phyloP scores from a whole-genome alignment of 2,113 vertebrate genomes.

The Pimephales promelas region DNA sequence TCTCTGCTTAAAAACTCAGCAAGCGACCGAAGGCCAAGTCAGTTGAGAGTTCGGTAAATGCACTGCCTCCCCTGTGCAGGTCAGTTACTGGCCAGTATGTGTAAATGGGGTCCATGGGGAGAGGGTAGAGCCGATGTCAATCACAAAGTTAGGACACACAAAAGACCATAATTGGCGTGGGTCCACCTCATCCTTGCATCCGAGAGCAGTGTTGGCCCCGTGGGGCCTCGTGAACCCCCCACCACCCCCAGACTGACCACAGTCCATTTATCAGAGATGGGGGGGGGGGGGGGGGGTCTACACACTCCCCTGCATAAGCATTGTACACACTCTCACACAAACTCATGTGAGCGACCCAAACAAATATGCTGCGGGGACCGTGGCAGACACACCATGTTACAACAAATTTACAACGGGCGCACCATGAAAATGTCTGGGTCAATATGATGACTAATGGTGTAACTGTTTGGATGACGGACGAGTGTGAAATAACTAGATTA shows the following conservation, averaged over 20 bases:
- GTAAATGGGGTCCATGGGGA: constrained; percentile 84
- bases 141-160: constrained; percentile 79
- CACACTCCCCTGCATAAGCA: constrained; percentile 61
- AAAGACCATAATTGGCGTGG: constrained; percentile 86
- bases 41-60: constrained; percentile 79
- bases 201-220: constrained; percentile 74
- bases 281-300: constrained; percentile 63
- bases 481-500: constrained; percentile 8
- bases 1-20: constrained; percentile 31
- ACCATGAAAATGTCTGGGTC: constrained; percentile 88
- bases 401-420: constrained; percentile 88
- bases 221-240: constrained; percentile 67
- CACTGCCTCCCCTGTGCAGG: constrained; percentile 79
- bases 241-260: constrained; percentile 78
- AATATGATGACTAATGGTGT: constrained; percentile 81
- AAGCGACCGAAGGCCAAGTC: constrained; percentile 60
- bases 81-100: constrained; percentile 80
- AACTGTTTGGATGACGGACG: neutral
- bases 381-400: constrained; percentile 87
- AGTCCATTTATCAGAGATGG: constrained; percentile 89
- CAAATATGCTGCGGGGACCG: constrained; percentile 84
- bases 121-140: constrained; percentile 88
- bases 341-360: constrained; percentile 64
- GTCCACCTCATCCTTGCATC: constrained; percentile 86
- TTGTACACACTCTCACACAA: constrained; percentile 33